Base-by-base conservation (phyloP, 2,797 vertebrate genomes). In the Neomorphus geoffroyi region DNA sequence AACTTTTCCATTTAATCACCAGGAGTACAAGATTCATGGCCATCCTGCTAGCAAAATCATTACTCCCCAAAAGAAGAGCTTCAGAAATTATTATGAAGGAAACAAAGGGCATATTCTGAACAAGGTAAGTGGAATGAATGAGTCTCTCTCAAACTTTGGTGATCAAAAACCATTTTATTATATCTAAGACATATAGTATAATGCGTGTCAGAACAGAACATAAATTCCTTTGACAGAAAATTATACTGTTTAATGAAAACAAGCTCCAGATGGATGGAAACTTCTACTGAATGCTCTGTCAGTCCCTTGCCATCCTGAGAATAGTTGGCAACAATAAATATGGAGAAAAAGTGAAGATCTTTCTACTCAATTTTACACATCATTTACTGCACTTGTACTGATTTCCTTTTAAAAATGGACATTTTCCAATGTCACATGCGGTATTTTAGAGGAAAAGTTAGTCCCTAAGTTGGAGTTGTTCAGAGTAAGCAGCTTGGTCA, bases 321-420 rank as follows among this genome's bases (percentile, higher is more conserved):
- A 77, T 27, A 84, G 37, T 21, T 93, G 80, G 61, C 84, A 93
- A 94, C 62, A 92, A 88, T 96, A 97, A 96, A 93, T 95, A 91
- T 51, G 70, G 67, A 95, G 86, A 85, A 96, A 96, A 93, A 92
- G 65, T 91, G 66, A 90, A 90, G 85, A 80, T 46, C 72, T 91
- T 86, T 95, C 81, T 90, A 79, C 89, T 96, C 86, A 97, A 90
- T 97, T 97, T 97, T 97, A 94, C 90, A 91, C 92, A 88, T 74
- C 86, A 90, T 97, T 97, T 97, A 27, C 67, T 90, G 66, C 86
- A 89, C 62, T 58, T 71, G 28, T 50, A 72, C 58, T 3, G 4
- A 88, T 84, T 95, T 58, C 14, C 64, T 77, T 75, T 70, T 37
- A 85, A 92, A 89, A 96, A 95, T 85, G 66, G 71, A 22, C 48